These are phyloP conservation scores for Todus mexicanus DNA, from an alignment of 2,797 vertebrate genomes.

Conservation along the genomic window DNA sequence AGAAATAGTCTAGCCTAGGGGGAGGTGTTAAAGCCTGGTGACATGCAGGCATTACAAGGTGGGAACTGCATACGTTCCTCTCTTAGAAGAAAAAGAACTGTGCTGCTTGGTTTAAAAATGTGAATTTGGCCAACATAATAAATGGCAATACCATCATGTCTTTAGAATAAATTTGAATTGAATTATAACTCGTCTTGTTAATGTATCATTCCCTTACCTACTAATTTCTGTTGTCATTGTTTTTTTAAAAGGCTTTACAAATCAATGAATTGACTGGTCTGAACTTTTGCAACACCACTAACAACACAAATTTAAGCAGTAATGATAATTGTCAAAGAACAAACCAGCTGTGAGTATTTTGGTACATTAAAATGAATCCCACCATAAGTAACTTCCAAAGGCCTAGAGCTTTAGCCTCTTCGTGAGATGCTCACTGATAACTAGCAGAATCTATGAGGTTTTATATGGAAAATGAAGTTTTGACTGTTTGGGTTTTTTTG, in stretches of 20 bases:
- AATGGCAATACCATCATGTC: neutral
- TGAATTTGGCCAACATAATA: neutral
- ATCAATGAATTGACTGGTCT: constrained; percentile 83
- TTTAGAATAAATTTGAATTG: neutral
- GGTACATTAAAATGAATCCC: neutral
- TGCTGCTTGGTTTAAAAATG: neutral
- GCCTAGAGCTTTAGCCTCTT: neutral
- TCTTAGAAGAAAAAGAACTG: neutral
- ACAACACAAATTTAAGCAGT: neutral
- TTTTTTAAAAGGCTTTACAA: constrained; percentile 82
- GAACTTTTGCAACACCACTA: constrained; percentile 55
- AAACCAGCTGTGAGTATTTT: neutral
- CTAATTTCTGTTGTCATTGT: neutral
- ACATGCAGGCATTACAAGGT: rapidly evolving
- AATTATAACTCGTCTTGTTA: neutral
- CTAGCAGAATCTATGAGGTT: neutral
- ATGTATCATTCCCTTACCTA: neutral
- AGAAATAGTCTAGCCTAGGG: neutral
- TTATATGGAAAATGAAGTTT: neutral
- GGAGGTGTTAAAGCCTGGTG: neutral
- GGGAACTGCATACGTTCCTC: neutral
- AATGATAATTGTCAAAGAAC: rapidly evolving
- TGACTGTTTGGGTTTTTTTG: no score
- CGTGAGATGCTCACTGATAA: neutral
- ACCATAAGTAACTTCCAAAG: neutral